A percentile compares a stretch with the other conserved stretches of the same genome.
phyloP scores from a whole-genome alignment of 1,140 invertebrate species.

The Nasonia vitripennis region DNA sequence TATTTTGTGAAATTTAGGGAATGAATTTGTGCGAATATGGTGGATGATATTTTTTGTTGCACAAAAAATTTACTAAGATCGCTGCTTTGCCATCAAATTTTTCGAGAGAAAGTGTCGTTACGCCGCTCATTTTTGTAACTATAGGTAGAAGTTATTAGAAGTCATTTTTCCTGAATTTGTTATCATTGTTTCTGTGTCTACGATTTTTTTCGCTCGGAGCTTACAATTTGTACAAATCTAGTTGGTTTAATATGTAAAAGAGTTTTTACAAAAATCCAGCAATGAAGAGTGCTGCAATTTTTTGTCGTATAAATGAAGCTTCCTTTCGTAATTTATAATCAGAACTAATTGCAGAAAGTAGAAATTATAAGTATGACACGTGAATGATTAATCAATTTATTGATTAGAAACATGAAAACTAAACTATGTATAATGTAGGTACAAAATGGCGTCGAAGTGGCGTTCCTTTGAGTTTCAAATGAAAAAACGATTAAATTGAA shows the following conservation, averaged over 20 bases:
- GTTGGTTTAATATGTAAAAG: not conserved
- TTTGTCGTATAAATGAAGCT: conserved; percentile 19
- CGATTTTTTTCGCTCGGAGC: conserved; percentile 39
- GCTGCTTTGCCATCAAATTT: conserved; percentile 34
- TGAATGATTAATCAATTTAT: conserved; percentile 41
- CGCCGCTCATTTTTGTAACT: conserved; percentile 2
- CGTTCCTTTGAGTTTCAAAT: conserved; percentile 24
- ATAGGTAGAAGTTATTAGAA: conserved; percentile 31
- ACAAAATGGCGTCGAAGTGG: not conserved
- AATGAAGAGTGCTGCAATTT: conserved; percentile 23
- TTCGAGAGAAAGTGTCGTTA: conserved; percentile 33
- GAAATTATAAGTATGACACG: conserved; percentile 43
- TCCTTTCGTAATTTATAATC: conserved; percentile 27
- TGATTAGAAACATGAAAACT: conserved; percentile 25
- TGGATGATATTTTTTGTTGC: conserved; percentile 12
- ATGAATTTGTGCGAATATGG: conserved; percentile 8
- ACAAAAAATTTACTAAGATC: not conserved
- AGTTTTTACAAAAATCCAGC: not conserved
- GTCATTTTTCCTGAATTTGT: conserved; percentile 40
- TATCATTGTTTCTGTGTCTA: conserved; percentile 58
- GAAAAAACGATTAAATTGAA: not conserved
- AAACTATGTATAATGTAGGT: conserved; percentile 27
- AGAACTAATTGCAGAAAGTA: conserved; percentile 33
- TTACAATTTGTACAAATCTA: conserved; percentile 17
- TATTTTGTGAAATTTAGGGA: conserved; percentile 9